Evolutionary conservation across 2,888 invertebrate genomes (phyloP).

Genomic region (Zelleria hepariella): DNA sequence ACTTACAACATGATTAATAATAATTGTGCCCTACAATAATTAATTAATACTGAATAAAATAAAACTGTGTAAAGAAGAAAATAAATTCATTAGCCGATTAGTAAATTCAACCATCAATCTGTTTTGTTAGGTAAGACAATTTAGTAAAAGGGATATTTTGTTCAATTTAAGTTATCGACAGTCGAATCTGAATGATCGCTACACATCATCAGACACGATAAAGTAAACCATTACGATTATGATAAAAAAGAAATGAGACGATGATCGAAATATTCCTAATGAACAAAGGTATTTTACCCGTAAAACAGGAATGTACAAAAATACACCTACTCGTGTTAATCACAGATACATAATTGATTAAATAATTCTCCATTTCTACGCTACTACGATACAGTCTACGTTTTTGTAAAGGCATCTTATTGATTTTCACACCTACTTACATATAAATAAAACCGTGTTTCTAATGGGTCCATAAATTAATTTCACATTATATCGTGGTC

Average conservation of each 20-base stretch:
- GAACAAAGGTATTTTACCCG: slow-evolving; percentile 33
- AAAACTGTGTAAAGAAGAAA: slow-evolving; percentile 7
- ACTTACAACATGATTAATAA: neutral
- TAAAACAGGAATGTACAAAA: slow-evolving; percentile 67
- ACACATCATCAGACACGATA: too few species aligned
- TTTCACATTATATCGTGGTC: neutral
- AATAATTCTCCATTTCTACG: neutral
- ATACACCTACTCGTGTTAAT: slow-evolving; percentile 53
- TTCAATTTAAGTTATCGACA: too few species aligned
- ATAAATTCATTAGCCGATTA: neutral
- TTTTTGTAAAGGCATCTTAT: slow-evolving; percentile 1
- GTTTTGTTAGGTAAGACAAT: neutral
- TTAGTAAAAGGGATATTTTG: neutral
- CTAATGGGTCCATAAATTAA: neutral
- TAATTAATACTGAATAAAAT: neutral
- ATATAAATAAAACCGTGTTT: neutral
- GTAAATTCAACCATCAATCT: too few species aligned
- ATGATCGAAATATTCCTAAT: neutral
- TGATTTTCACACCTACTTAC: neutral
- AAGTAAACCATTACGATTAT: too few species aligned
- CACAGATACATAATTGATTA: slow-evolving; percentile 33
- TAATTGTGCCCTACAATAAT: neutral
- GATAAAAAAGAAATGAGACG: too few species aligned
- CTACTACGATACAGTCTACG: neutral
- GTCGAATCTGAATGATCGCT: too few species aligned